phyloP scores from a whole-genome alignment of 2,113 vertebrate species.

The Herpetotheres cachinnans region DNA sequence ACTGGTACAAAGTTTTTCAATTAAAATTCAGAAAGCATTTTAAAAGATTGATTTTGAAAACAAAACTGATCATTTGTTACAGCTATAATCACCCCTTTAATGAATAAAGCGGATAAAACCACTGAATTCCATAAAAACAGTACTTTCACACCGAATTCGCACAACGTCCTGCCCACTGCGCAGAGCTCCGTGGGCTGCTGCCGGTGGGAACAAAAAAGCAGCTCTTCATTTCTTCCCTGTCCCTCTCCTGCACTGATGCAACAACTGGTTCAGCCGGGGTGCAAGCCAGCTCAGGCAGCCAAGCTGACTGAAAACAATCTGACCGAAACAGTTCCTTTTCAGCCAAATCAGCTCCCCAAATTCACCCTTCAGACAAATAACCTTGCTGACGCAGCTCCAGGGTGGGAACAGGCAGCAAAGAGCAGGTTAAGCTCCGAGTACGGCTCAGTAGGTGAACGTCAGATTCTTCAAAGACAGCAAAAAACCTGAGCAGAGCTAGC shows the following conservation, averaged over 20 bases:
- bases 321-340: neutral
- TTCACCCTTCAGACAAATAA: neutral
- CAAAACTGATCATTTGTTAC: neutral
- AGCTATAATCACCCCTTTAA: neutral
- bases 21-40: neutral
- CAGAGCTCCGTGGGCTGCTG: neutral
- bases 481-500: neutral
- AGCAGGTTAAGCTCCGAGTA: neutral
- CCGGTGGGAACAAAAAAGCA: neutral
- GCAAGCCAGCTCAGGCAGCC: neutral
- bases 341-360: neutral
- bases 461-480: neutral
- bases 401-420: neutral
- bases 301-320: neutral
- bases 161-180: fast-evolving
- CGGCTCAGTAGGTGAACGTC: neutral
- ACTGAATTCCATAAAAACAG: fast-evolving
- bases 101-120: neutral
- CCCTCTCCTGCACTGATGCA: neutral
- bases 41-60: neutral
- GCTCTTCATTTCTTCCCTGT: fast-evolving
- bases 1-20: neutral
- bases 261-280: neutral
- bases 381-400: neutral
- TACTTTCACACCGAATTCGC: neutral